Percentiles rank a stretch among this genome's conserved stretches.
These are phyloP conservation scores for Pristionchus fissidentatus DNA, from an alignment of 2,888 invertebrate genomes.

Conservation along the genomic window DNA sequence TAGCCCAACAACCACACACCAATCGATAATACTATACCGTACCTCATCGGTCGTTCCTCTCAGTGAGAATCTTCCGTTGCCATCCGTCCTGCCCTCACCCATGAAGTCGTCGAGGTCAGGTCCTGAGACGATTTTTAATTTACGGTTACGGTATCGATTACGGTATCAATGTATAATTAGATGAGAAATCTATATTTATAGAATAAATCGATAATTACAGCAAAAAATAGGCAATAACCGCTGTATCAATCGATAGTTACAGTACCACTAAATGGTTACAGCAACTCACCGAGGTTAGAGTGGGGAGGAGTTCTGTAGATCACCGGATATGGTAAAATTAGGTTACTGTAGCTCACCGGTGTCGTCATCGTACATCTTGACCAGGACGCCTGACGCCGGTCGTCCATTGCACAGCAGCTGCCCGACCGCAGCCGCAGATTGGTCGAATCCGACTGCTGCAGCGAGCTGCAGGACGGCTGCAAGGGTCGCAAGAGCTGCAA, in stretches of 20 bases:
- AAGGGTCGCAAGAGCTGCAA: not conserved
- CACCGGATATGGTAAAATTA: no score
- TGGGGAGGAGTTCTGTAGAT: not conserved
- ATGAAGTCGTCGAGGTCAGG: conserved; percentile 48
- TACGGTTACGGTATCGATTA: not conserved
- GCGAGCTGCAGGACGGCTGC: not conserved
- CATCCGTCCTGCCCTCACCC: conserved; percentile 32
- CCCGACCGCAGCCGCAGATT: conserved; percentile 18
- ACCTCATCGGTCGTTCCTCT: conserved; percentile 5
- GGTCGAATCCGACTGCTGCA: conserved; percentile 5
- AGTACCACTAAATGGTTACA: not conserved
- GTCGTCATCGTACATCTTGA: conserved; percentile 48
- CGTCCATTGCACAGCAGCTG: conserved; percentile 38
- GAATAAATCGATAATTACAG: no score
- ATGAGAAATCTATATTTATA: no score
- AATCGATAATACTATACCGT: not conserved
- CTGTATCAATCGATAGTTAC: no score
- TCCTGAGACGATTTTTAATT: conserved; percentile 42
- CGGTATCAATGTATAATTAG: not conserved
- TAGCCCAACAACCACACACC: not conserved
- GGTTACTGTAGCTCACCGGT: conserved; percentile 33
- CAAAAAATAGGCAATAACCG: no score
- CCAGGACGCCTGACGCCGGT: conserved; percentile 20
- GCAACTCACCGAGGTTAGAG: not conserved
- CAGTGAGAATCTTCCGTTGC: conserved; percentile 34